A percentile compares a stretch with the other conserved stretches of the same genome.
phyloP scores from a whole-genome alignment of 2,888 invertebrate genomes.

The Euproctis similis region DNA sequence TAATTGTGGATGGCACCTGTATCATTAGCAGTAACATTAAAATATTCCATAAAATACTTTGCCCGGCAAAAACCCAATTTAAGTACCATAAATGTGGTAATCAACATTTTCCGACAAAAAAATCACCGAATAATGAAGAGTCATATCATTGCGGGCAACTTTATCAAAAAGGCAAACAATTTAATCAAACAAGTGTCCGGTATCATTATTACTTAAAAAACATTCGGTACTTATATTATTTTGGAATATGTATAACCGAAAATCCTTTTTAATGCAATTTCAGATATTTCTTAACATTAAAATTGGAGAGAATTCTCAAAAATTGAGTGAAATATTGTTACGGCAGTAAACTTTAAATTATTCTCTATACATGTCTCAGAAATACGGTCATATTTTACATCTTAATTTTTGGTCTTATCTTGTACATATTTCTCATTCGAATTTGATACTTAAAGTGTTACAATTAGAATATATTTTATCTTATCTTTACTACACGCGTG shows the following conservation, averaged over 20 bases:
- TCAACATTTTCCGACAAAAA: constrained; percentile 55
- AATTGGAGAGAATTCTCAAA: constrained; percentile 43
- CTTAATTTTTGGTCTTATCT: constrained; percentile 41
- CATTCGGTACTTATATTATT: constrained; percentile 36
- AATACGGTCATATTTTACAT: constrained; percentile 43
- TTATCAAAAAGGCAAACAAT: constrained; percentile 59
- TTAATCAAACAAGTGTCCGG: constrained; percentile 39
- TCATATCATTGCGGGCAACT: constrained; percentile 52
- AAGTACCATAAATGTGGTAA: constrained; percentile 48
- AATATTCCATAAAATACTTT: constrained; percentile 47
- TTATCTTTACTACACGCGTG: constrained; percentile 35
- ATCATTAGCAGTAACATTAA: constrained; percentile 52
- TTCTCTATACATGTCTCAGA: constrained; percentile 43
- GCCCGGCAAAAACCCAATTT: constrained; percentile 35
- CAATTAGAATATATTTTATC: constrained; percentile 38
- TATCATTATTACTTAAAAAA: constrained; percentile 44
- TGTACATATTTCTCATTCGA: constrained; percentile 31
- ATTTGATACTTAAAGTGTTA: constrained; percentile 38
- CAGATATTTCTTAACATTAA: constrained; percentile 32
- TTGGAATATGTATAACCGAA: constrained; percentile 30
- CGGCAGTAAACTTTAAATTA: constrained; percentile 52
- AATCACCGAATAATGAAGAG: constrained; percentile 52
- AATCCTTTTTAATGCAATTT: constrained; percentile 27
- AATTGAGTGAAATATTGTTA: constrained; percentile 56
- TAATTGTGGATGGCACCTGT: constrained; percentile 44